phyloP scores from a whole-genome alignment of 2,797 vertebrate genomes.

The Echeneis naucrates region DNA sequence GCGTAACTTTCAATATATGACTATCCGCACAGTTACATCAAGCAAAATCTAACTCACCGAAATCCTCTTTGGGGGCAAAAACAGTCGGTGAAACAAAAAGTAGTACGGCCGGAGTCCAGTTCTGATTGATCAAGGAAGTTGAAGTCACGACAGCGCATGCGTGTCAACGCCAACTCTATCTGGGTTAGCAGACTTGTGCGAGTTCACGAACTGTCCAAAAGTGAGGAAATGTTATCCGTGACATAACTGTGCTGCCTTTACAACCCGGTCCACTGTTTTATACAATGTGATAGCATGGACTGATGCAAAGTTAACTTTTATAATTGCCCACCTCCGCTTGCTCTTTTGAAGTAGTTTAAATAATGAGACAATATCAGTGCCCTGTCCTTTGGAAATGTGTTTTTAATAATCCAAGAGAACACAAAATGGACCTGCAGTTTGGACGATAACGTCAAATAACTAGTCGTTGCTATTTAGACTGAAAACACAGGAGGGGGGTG shows the following conservation, averaged over 20 bases:
- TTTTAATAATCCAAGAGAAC: neutral
- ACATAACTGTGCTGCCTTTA: accelerated
- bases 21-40: accelerated
- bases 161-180: neutral
- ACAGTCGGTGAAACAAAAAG: constrained; percentile 63
- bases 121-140: constrained; percentile 27
- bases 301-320: accelerated
- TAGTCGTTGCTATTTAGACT: constrained; percentile 67
- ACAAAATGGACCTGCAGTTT: neutral
- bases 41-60: constrained; percentile 57
- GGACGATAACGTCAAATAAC: constrained; percentile 8
- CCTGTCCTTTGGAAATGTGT: neutral
- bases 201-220: neutral
- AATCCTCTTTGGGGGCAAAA: constrained; percentile 73
- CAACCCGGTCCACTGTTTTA: accelerated
- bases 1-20: neutral
- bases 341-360: neutral
- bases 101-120: constrained; percentile 14
- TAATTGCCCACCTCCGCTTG: neutral
- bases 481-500: constrained; percentile 81
- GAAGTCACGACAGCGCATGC: constrained; percentile 50
- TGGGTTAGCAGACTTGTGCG: constrained; percentile 34
- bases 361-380: neutral
- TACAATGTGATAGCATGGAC: accelerated
- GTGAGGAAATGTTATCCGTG: accelerated